phyloP scores from a whole-genome alignment of 2,113 vertebrate species.

The Geococcyx californianus region DNA sequence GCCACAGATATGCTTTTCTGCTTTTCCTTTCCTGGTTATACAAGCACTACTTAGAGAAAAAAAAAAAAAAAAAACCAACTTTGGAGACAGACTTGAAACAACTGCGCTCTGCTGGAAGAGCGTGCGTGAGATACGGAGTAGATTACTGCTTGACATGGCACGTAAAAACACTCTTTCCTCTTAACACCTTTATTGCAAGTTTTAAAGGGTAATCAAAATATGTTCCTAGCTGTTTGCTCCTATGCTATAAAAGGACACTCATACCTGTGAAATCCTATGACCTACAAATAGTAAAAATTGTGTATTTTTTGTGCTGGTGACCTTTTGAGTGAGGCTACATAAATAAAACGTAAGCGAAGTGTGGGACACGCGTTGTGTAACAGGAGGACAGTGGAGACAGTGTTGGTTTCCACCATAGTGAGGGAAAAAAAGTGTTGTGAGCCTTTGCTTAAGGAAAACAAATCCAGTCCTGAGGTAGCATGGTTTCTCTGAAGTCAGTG shows the following conservation, averaged over 20 bases:
- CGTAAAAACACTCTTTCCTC: constrained; percentile 56
- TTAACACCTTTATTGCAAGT: constrained; percentile 63
- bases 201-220: constrained; percentile 67
- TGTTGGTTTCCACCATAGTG: neutral
- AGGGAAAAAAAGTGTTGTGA: neutral
- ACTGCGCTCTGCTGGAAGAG: constrained; percentile 31
- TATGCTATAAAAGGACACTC: constrained; percentile 30
- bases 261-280: constrained; percentile 56
- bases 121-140: constrained; percentile 37
- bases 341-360: neutral
- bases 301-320: neutral
- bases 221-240: constrained; percentile 28
- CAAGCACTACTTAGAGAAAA: neutral
- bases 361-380: neutral
- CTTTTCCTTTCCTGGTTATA: neutral
- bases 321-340: neutral
- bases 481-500: neutral
- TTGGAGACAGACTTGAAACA: constrained; percentile 42
- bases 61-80: neutral
- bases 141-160: constrained; percentile 52
- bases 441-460: neutral
- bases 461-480: rapidly evolving
- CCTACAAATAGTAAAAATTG: constrained; percentile 15
- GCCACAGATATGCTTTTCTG: neutral
- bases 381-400: neutral